Conservation (phyloP, 2,888 invertebrate species). For the Eutolmus rufibarbis region DNA sequence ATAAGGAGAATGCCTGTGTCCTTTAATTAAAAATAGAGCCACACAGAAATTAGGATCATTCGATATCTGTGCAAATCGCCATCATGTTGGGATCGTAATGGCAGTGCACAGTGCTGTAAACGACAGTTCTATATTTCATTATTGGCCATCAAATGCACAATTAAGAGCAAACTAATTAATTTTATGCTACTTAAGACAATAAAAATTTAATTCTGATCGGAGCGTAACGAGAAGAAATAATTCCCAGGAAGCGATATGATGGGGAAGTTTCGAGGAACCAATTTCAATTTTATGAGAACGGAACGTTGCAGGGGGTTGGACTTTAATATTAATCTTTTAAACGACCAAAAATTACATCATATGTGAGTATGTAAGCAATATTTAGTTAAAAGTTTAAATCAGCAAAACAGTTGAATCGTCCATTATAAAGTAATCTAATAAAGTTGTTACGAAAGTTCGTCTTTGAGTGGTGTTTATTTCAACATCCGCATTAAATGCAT, state of each 20-base stretch:
- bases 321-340: background rate
- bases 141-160: conserved; percentile 32
- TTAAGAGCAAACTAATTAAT: conserved; percentile 38
- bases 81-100: conserved; percentile 11
- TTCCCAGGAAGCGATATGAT: background rate
- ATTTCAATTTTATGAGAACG: background rate
- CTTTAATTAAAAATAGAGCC: conserved; percentile 14
- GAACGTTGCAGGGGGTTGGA: background rate
- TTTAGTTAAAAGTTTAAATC: background rate
- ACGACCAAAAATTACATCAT: background rate
- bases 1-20: background rate
- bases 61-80: conserved; percentile 1
- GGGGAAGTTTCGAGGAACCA: background rate
- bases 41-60: conserved; percentile 15
- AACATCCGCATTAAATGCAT: conserved; percentile 8
- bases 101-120: conserved; percentile 16
- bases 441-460: background rate
- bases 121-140: conserved; percentile 37
- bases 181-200: conserved; percentile 19
- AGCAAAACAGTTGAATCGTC: background rate
- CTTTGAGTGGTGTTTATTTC: background rate
- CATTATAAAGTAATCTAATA: background rate
- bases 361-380: background rate
- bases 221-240: conserved; percentile 5
- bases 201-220: conserved; percentile 31